Evolutionary conservation across 2,797 vertebrate species (phyloP), one percentile per base, ranked within the genome.

Genomic region (Scolopax rusticola): DNA sequence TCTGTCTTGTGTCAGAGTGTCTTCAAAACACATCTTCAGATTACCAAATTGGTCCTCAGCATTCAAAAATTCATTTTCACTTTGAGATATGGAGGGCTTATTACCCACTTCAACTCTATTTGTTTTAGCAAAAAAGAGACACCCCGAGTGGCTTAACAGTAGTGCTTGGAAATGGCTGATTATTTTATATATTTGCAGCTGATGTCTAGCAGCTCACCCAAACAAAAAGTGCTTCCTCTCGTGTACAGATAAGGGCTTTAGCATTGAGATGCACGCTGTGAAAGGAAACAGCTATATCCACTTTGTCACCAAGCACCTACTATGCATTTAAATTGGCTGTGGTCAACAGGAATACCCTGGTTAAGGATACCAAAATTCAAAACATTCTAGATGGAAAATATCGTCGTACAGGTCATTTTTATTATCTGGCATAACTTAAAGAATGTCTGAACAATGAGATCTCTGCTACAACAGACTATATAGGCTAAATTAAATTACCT

Each of bases 51-150:
- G 69, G 27, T 74, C 93, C 43, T 47, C 84, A 8, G 38, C 73
- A 73, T 60, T 90, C 45, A 84, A 51, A 92, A 89, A 94, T 74
- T 90, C 24, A 64, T 86, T 96, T 90, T 75, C 68, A 70, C 38
- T 86, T 89, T 84, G 64, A 51, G 73, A 86, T 51, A 38, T 8
- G 38, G n/a, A 83, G 82, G 30, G 59, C 32, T 93, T 74, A 19
- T 57, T 51, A 92, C 19, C 45, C 64, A 43, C 45, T 89, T 96
- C 83, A 65, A 14, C 36, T 82, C 33, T 51, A 27, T 33, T 63
- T 85, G 73, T 75, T 96, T 91, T 77, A 88, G 54, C 67, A 36
- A 61, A 80, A 84, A 88, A 36, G 15, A 63, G 21, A 82, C 57
- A 63, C 23, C 27, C 41, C 19, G 38, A 79, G 47, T 28, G n/a